Evolutionary conservation across 2,113 vertebrate species (phyloP).

Genomic region (Paracanthobrama guichenoti): DNA sequence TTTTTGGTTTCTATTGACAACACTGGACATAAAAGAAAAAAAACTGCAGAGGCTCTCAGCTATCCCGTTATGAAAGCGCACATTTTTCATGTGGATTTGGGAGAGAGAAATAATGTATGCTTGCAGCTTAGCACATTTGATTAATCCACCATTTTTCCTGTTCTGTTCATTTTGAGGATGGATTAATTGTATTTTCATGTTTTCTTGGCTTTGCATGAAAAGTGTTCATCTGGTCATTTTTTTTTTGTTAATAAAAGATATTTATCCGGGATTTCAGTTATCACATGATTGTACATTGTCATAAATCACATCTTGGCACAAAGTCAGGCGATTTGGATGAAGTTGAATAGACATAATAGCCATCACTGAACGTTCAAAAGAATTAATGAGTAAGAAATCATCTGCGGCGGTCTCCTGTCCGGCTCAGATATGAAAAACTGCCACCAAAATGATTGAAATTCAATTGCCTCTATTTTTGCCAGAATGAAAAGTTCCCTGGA

Average conservation of each 20-base stretch:
- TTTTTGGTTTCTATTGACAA: slow-evolving; percentile 28
- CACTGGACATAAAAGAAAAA: slow-evolving; percentile 1
- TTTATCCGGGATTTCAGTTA: slow-evolving; percentile 31
- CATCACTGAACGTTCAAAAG: slow-evolving; percentile 9
- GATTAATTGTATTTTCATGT: slow-evolving; percentile 62
- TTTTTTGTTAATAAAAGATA: slow-evolving; percentile 46
- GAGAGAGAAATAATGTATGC: slow-evolving; percentile 60
- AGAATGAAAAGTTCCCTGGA: slow-evolving; percentile 41
- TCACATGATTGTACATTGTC: slow-evolving; percentile 6
- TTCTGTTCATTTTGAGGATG: slow-evolving; percentile 10
- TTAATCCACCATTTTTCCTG: slow-evolving; percentile 1
- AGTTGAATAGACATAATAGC: slow-evolving; percentile 5
- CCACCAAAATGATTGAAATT: slow-evolving; percentile 36
- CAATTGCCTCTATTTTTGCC: slow-evolving; percentile 45
- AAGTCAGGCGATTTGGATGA: neutral
- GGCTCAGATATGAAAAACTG: slow-evolving; percentile 32
- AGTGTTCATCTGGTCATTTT: slow-evolving; percentile 15
- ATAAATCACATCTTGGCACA: neutral
- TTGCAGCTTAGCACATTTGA: slow-evolving; percentile 53
- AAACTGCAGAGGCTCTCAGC: neutral
- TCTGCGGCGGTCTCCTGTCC: neutral
- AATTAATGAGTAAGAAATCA: slow-evolving; percentile 24
- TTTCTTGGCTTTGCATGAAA: slow-evolving; percentile 21
- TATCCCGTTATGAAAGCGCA: slow-evolving; percentile 34
- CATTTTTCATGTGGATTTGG: slow-evolving; percentile 57